These are phyloP conservation scores for Pyrocoelia pectoralis DNA, from an alignment of 2,888 invertebrate genomes.

Conservation along the genomic window DNA sequence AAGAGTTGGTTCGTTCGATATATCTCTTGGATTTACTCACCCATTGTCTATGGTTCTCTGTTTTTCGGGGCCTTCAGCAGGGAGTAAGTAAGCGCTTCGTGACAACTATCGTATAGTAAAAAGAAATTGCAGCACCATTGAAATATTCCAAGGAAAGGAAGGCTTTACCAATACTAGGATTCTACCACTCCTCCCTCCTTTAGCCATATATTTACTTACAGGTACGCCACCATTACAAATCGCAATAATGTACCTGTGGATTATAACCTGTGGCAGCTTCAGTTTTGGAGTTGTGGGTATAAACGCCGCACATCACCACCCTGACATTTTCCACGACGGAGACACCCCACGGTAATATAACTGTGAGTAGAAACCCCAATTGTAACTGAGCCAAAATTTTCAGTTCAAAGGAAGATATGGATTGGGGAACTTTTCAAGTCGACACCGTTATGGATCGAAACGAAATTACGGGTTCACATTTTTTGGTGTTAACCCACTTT, in stretches of 20 bases:
- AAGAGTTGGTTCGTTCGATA: constrained; percentile 51
- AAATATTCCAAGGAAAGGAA: background rate
- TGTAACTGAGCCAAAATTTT: background rate
- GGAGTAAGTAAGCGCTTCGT: constrained; percentile 30
- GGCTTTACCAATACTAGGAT: constrained; percentile 21
- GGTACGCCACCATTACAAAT: constrained; percentile 48
- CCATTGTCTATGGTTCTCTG: constrained; percentile 32
- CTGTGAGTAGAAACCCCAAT: background rate
- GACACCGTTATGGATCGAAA: constrained; percentile 78
- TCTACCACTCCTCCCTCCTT: constrained; percentile 42
- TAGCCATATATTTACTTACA: constrained; percentile 38
- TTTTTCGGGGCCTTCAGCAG: constrained; percentile 31
- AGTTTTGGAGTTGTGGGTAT: constrained; percentile 70
- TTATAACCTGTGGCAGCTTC: constrained; percentile 67
- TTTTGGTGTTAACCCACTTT: constrained; percentile 75
- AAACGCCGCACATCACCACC: constrained; percentile 83
- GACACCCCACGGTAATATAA: constrained; percentile 68
- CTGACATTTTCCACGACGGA: constrained; percentile 80
- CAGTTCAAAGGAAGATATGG: constrained; percentile 7
- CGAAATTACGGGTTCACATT: constrained; percentile 73
- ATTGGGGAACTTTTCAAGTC: constrained; percentile 81
- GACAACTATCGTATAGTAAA: too few species aligned
- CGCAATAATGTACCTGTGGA: constrained; percentile 68
- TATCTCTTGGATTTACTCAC: constrained; percentile 35
- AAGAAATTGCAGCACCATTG: constrained; percentile 14